phyloP scores from a whole-genome alignment of 2,888 invertebrate genomes.

The Parnassius mnemosyne region DNA sequence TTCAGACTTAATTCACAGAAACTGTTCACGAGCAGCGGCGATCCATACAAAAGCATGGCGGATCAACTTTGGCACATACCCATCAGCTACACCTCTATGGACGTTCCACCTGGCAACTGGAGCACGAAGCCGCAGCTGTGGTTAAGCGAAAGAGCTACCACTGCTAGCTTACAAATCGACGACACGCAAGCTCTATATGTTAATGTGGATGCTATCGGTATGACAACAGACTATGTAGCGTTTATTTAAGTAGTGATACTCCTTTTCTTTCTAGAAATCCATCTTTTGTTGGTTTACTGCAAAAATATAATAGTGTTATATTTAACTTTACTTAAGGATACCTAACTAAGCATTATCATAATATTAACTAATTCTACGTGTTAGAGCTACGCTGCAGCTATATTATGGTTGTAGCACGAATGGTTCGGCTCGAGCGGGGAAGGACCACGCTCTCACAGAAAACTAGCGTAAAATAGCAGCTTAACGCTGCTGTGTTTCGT shows the following conservation, averaged over 20 bases:
- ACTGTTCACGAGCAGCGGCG: conserved; percentile 55
- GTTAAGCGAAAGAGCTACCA: conserved; percentile 46
- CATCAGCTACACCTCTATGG: conserved; percentile 64
- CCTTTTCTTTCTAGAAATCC: too few relatives aligned
- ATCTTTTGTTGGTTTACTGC: background rate
- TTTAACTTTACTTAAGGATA: too few relatives aligned
- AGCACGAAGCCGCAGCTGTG: conserved; percentile 54
- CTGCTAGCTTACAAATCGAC: conserved; percentile 41
- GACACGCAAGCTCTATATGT: conserved; percentile 79
- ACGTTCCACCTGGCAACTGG: conserved; percentile 39
- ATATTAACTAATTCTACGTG: too few relatives aligned
- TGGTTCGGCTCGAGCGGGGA: too few relatives aligned
- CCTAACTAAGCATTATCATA: too few relatives aligned
- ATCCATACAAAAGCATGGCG: conserved; percentile 52
- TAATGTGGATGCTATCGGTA: conserved; percentile 82
- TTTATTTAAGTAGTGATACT: too few relatives aligned
- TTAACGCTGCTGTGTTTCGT: too few relatives aligned
- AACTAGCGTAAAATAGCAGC: too few relatives aligned
- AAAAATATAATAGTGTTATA: too few relatives aligned
- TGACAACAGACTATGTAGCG: background rate
- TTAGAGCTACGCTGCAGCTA: too few relatives aligned
- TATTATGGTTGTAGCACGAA: too few relatives aligned
- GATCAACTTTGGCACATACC: conserved; percentile 82
- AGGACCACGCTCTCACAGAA: too few relatives aligned
- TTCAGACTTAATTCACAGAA: conserved; percentile 40